These are phyloP conservation scores for Cygnus buccinator DNA, from an alignment of 2,113 vertebrate species.

Conservation along the genomic window DNA sequence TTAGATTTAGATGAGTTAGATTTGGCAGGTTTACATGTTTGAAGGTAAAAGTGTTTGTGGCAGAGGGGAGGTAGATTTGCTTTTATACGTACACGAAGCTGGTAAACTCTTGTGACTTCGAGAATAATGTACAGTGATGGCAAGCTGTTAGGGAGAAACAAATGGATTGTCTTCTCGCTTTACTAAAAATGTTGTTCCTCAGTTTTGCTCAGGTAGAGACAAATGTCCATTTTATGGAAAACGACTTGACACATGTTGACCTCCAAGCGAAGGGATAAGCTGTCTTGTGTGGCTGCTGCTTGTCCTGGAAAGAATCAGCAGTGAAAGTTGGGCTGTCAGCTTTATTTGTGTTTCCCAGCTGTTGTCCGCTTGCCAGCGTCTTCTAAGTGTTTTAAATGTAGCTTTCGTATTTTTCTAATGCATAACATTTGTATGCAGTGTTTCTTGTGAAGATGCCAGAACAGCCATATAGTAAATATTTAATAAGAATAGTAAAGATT, in stretches of 20 bases:
- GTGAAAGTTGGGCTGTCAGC: conserved; percentile 13
- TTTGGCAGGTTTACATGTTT: background rate
- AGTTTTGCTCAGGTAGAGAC: background rate
- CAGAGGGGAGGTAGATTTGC: background rate
- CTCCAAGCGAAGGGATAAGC: background rate
- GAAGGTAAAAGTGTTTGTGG: background rate
- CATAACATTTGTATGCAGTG: conserved; percentile 25
- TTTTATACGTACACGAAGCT: background rate
- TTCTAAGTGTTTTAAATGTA: conserved; percentile 45
- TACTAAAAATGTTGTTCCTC: background rate
- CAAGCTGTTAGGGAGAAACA: background rate
- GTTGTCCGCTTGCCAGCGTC: background rate
- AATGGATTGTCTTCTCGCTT: background rate
- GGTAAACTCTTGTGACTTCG: background rate
- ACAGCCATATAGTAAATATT: conserved; percentile 71
- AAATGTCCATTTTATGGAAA: background rate
- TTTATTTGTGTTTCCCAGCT: conserved; percentile 9
- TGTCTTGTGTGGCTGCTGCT: background rate
- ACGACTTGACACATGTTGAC: background rate
- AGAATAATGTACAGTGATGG: background rate
- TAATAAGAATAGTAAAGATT: conserved; percentile 61
- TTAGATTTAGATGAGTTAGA: background rate
- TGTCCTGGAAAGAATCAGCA: conserved; percentile 29
- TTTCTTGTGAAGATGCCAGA: conserved; percentile 49
- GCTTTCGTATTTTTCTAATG: conserved; percentile 46